These are phyloP conservation scores for Centropus unirufus DNA, from an alignment of 2,113 vertebrate genomes.

Conservation along the genomic window DNA sequence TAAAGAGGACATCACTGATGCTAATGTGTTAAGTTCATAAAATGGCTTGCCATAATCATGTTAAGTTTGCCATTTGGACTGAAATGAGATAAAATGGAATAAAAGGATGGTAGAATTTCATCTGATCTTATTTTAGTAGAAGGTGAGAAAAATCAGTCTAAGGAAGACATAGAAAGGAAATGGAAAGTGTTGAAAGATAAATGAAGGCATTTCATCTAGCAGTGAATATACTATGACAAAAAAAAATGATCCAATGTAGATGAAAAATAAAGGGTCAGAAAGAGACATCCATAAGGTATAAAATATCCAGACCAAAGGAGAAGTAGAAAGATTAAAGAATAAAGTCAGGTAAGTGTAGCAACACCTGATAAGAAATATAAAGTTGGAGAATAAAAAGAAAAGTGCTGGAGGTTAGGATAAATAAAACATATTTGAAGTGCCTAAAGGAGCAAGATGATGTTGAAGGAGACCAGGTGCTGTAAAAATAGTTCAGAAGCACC, in stretches of 20 bases:
- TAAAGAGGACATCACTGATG: neutral
- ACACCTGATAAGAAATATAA: neutral
- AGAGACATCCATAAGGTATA: neutral
- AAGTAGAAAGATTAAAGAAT: constrained; percentile 18
- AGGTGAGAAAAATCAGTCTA: constrained; percentile 23
- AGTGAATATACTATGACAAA: neutral
- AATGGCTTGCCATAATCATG: neutral
- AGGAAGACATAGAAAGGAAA: constrained; percentile 28
- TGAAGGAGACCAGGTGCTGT: neutral
- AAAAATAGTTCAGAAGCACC: neutral
- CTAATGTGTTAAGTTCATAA: neutral
- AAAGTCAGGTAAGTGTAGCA: constrained; percentile 5
- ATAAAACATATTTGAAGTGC: constrained; percentile 9
- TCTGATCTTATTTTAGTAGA: neutral
- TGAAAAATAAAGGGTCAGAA: constrained; percentile 41
- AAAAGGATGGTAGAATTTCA: neutral
- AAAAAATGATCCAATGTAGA: neutral
- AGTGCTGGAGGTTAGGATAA: neutral
- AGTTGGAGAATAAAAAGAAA: neutral
- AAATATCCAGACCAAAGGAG: neutral
- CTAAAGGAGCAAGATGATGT: neutral
- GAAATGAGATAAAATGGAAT: neutral
- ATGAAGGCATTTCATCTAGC: constrained; percentile 25
- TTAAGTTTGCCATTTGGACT: neutral
- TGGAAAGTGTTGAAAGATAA: constrained; percentile 39